These are phyloP conservation scores for Trachurus trachurus DNA, from an alignment of 2,797 vertebrate species.

Conservation along the genomic window DNA sequence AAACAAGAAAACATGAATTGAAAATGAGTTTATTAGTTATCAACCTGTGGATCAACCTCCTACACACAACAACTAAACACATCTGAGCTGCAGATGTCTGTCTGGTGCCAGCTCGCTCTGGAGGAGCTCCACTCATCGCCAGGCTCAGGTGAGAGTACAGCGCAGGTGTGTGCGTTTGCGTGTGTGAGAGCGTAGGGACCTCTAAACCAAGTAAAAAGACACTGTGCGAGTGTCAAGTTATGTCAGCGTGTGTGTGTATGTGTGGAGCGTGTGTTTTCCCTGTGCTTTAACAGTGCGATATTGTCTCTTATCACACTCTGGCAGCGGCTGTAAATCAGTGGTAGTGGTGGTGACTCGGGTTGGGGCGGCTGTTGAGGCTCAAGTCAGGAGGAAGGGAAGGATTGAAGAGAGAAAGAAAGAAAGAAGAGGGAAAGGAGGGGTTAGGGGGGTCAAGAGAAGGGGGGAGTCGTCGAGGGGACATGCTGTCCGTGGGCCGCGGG, in stretches of 20 bases:
- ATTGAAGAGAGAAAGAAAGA: slow-evolving; percentile 40
- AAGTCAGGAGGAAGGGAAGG: slow-evolving; percentile 64
- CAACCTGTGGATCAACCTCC: slow-evolving; percentile 74
- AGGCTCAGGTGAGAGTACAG: slow-evolving; percentile 58
- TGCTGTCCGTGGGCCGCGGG: slow-evolving; percentile 51
- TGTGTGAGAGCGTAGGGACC: slow-evolving; percentile 49
- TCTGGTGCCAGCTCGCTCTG: slow-evolving; percentile 17
- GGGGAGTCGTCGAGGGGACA: slow-evolving; percentile 24
- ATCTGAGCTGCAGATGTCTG: slow-evolving; percentile 72
- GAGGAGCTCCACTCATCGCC: slow-evolving; percentile 15
- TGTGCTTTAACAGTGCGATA: slow-evolving; percentile 79
- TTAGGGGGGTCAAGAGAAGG: slow-evolving; percentile 3
- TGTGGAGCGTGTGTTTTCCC: slow-evolving; percentile 60
- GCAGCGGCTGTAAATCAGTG: slow-evolving; percentile 67
- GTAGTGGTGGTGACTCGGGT: slow-evolving; percentile 43
- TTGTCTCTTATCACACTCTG: slow-evolving; percentile 82
- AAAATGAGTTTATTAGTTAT: slow-evolving; percentile 83
- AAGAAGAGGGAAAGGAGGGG: slow-evolving; percentile 12
- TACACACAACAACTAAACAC: slow-evolving; percentile 74
- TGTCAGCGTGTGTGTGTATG: slow-evolving; percentile 39
- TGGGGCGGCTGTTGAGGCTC: slow-evolving; percentile 63
- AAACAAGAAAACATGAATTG: slow-evolving; percentile 64
- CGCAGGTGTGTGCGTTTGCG: slow-evolving; percentile 60
- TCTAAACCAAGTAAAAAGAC: slow-evolving; percentile 78
- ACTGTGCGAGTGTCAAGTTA: slow-evolving; percentile 56